These are phyloP conservation scores for Drosophila neotestacea DNA, from an alignment of 2,888 invertebrate genomes.

Conservation along the genomic window DNA sequence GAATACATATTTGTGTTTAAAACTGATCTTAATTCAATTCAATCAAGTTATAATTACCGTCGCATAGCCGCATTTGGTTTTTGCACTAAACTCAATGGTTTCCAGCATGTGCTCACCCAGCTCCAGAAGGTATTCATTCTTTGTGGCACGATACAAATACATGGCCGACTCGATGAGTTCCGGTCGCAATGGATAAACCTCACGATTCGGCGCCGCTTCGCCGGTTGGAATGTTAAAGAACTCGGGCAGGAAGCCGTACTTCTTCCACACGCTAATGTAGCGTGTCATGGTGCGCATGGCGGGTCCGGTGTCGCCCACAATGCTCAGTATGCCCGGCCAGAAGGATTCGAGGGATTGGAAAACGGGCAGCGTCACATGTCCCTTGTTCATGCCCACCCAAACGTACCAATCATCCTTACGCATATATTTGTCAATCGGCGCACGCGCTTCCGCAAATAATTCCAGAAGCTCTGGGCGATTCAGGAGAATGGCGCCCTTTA, in stretches of 20 bases:
- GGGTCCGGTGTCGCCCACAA: constrained; percentile 94
- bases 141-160: constrained; percentile 97
- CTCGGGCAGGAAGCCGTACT: constrained; percentile 99
- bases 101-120: constrained; percentile 97
- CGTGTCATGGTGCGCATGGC: constrained; percentile 97
- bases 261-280: constrained; percentile 98
- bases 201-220: constrained; percentile 92
- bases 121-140: constrained; percentile 96
- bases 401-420: constrained; percentile 99
- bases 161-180: constrained; percentile 98
- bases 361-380: constrained; percentile 96
- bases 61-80: constrained; percentile 98
- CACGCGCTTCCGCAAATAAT: constrained; percentile 93
- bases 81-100: constrained; percentile 96
- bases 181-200: constrained; percentile 97
- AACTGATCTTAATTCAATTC: too few relatives aligned
- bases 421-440: constrained; percentile 93
- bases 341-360: constrained; percentile 99
- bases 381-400: constrained; percentile 99
- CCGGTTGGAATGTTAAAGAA: constrained; percentile 97
- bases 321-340: constrained; percentile 97
- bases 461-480: constrained; percentile 95
- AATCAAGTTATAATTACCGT: constrained; percentile 88
- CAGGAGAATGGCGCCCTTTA: constrained; percentile 96
- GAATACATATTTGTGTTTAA: too few relatives aligned